Evolutionary conservation across 1,140 invertebrate species (phyloP), one percentile per base, ranked within the genome.

Genomic region (Temnothorax longispinosus): DNA sequence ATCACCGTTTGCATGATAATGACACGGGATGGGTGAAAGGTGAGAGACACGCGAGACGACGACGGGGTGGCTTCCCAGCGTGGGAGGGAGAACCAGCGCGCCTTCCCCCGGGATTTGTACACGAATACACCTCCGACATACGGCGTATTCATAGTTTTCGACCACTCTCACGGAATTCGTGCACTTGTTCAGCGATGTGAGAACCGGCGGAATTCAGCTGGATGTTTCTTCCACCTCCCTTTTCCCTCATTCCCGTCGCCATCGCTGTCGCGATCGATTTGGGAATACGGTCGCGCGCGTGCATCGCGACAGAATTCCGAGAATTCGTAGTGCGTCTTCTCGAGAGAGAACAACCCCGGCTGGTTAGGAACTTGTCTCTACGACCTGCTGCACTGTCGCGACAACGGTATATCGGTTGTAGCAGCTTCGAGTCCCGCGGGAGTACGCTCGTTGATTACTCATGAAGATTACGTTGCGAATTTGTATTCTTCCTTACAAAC

Each of bases 191-290:
- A 41, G 41, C 65, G 38, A 74, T 18, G 69, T 41, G 67, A 74
- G 80, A 82, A n/a, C n/a, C 64, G 50, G n/a, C 47, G 47, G 44
- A 54, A 82, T 86, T 58, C 32, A 74, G 27, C 27, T 32, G 65
- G 54, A 87, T 32, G 77, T 47, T 84, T 78, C 60, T 80, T 76
- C 76, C 50, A 60, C 38, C 35, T 75, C 72, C 72, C 54, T 56
- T 44, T 64, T 77, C 44, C 52, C 84, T 35, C 75, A 27, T 67
- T 78, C 50, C 44, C 50, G 50, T 58, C n/a, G 62, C 56, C 67
- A 32, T n/a, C 56, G 47, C 10, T n/a, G 67, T 74, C 80, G 80
- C 84, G 74, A 85, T 85, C 84, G 84, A 85, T 85, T 76, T 78
- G 84, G 62, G 75, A 85, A 85, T 85, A 80, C 58, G 62, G 41